A percentile compares a stretch with the other conserved stretches of the same genome.
Conservation (phyloP, 2,888 invertebrate species). For the Odontomyia ornata region DNA sequence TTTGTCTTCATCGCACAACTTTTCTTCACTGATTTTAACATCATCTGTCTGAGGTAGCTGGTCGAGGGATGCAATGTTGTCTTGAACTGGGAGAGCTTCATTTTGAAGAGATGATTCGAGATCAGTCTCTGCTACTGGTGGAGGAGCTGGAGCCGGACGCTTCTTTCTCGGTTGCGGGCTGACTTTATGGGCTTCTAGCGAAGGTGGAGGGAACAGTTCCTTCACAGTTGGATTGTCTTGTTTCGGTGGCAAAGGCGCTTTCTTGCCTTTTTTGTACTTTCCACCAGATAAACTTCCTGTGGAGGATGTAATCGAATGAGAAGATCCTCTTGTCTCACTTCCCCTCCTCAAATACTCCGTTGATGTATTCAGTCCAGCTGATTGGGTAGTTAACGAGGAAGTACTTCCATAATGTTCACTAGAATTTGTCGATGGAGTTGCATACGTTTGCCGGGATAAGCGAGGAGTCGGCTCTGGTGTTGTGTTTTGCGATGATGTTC, state of each 20-base stretch:
- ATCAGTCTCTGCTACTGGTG: conserved; percentile 53
- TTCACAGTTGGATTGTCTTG: conserved; percentile 53
- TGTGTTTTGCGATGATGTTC: conserved; percentile 57
- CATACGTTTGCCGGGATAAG: conserved; percentile 51
- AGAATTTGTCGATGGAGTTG: conserved; percentile 55
- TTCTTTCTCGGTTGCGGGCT: conserved; percentile 68
- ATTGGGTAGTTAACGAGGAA: conserved; percentile 53
- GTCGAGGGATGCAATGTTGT: background rate
- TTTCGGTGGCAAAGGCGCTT: conserved; percentile 58
- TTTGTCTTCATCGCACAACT: conserved; percentile 51
- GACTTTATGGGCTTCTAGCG: conserved; percentile 53
- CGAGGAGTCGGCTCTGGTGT: conserved; percentile 58
- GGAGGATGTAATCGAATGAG: conserved; percentile 56
- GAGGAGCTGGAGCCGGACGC: conserved; percentile 74
- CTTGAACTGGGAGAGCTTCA: background rate
- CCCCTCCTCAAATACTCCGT: conserved; percentile 53
- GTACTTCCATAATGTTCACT: conserved; percentile 57
- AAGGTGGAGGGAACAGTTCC: conserved; percentile 43
- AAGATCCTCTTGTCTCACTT: conserved; percentile 56
- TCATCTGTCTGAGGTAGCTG: conserved; percentile 14
- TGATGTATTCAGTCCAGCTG: conserved; percentile 51
- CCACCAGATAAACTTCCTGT: conserved; percentile 52
- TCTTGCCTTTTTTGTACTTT: conserved; percentile 54
- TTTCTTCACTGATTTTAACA: conserved; percentile 57
- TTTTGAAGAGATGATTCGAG: background rate